Percentiles rank a stretch among this genome's conserved stretches.
Evolutionary conservation across 2,797 vertebrate species (phyloP).

Genomic region (Loriculus beryllinus): DNA sequence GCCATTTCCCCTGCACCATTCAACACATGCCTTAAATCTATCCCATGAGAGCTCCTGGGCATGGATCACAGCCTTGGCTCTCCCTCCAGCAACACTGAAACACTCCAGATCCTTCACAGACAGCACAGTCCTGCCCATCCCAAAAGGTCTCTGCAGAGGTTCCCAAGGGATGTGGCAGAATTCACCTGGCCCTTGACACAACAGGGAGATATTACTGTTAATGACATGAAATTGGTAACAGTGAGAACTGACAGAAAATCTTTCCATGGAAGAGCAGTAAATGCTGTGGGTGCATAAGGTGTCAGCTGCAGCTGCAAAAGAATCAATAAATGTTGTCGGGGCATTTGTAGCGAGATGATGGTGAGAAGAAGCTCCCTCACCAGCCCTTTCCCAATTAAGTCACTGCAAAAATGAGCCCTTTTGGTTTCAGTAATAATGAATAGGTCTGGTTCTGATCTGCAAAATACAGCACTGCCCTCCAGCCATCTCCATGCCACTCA

Average conservation of each 20-base stretch:
- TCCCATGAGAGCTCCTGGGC: rapidly evolving
- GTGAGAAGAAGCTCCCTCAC: not conserved
- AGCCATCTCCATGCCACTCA: not conserved
- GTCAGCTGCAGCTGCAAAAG: not conserved
- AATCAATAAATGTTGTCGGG: rapidly evolving
- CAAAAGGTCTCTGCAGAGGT: not conserved
- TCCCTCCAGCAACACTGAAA: rapidly evolving
- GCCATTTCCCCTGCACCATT: rapidly evolving
- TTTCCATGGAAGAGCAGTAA: not conserved
- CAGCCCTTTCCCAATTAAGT: not conserved
- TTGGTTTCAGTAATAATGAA: rapidly evolving
- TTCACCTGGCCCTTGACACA: rapidly evolving
- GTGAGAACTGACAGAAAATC: not conserved
- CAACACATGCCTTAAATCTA: rapidly evolving
- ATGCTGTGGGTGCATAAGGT: not conserved
- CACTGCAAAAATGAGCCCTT: not conserved
- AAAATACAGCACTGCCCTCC: not conserved
- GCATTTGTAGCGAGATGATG: rapidly evolving
- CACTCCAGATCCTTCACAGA: rapidly evolving
- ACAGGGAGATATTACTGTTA: not conserved
- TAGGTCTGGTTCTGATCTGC: rapidly evolving
- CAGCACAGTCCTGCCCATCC: not conserved
- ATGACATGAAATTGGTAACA: rapidly evolving
- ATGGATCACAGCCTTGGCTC: not conserved
- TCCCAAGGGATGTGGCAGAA: not conserved